Evolutionary conservation across 1,140 invertebrate species (phyloP).

Genomic region (Trachymyrmex cornetzi): DNA sequence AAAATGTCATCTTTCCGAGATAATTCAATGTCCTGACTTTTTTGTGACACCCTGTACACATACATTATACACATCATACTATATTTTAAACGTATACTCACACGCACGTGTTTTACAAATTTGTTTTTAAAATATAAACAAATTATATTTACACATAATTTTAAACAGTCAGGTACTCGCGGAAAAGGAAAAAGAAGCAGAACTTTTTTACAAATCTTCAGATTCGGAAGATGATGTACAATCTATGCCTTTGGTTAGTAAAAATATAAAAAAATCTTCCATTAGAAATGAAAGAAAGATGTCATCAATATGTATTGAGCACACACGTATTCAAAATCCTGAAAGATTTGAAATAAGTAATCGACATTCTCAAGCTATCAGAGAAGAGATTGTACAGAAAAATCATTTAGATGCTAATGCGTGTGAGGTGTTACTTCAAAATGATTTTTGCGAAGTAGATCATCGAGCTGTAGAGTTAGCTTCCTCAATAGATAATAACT

Average conservation of each 20-base stretch:
- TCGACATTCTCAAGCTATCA: slow-evolving; percentile 58
- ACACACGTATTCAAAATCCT: slow-evolving; percentile 56
- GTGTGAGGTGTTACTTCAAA: background rate
- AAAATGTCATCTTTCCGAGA: too few species aligned
- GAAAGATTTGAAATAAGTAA: slow-evolving; percentile 62
- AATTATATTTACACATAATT: slow-evolving; percentile 50
- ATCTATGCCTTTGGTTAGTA: background rate
- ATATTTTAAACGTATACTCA: too few species aligned
- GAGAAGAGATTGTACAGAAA: slow-evolving; percentile 53
- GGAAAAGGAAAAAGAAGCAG: slow-evolving; percentile 84
- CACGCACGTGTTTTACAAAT: background rate
- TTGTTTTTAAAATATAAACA: background rate
- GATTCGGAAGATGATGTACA: slow-evolving; percentile 82
- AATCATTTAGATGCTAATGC: background rate
- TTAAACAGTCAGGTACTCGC: slow-evolving; percentile 78
- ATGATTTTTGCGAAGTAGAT: background rate
- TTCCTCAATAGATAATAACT: background rate
- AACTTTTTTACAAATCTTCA: slow-evolving; percentile 83
- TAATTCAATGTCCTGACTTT: too few species aligned
- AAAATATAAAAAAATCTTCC: background rate
- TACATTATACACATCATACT: too few species aligned
- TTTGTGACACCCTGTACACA: too few species aligned
- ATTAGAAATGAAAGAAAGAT: background rate
- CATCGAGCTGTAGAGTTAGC: background rate
- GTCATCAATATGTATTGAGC: background rate